Evolutionary conservation across 2,888 invertebrate species (phyloP).

Genomic region (Byasa hedistus): DNA sequence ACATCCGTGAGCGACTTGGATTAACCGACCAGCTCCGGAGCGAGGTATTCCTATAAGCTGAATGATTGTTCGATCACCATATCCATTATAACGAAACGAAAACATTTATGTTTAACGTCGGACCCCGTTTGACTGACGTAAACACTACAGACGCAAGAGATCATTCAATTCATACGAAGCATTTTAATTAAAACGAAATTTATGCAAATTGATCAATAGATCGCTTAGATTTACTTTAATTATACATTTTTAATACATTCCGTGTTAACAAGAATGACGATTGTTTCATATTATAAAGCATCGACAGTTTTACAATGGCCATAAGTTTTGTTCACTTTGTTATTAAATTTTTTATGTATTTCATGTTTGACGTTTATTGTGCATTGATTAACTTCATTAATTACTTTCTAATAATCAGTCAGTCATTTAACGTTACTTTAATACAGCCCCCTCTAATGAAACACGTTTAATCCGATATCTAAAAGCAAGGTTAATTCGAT

Average conservation of each 20-base stretch:
- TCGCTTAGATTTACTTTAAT: too few species aligned
- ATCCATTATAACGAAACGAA: conserved; percentile 20
- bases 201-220: too few species aligned
- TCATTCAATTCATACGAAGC: neutral
- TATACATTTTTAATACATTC: too few species aligned
- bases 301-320: too few species aligned
- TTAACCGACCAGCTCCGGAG: conserved; percentile 35
- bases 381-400: conserved; percentile 8
- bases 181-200: too few species aligned
- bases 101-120: conserved; percentile 6
- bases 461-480: conserved; percentile 26
- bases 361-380: neutral
- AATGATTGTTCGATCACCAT: conserved; percentile 24
- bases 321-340: too few species aligned
- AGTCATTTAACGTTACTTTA: conserved; percentile 10
- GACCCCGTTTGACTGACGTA: conserved; percentile 5
- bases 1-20: conserved; percentile 35
- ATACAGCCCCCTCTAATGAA: conserved; percentile 23
- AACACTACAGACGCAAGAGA: neutral
- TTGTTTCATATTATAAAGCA: too few species aligned
- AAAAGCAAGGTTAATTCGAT: conserved; percentile 28
- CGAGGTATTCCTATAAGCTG: conserved; percentile 12
- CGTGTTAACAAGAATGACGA: too few species aligned
- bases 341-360: neutral
- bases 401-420: conserved; percentile 10